These are phyloP conservation scores for Rhingia campestris DNA, from an alignment of 2,888 invertebrate genomes.

Conservation along the genomic window DNA sequence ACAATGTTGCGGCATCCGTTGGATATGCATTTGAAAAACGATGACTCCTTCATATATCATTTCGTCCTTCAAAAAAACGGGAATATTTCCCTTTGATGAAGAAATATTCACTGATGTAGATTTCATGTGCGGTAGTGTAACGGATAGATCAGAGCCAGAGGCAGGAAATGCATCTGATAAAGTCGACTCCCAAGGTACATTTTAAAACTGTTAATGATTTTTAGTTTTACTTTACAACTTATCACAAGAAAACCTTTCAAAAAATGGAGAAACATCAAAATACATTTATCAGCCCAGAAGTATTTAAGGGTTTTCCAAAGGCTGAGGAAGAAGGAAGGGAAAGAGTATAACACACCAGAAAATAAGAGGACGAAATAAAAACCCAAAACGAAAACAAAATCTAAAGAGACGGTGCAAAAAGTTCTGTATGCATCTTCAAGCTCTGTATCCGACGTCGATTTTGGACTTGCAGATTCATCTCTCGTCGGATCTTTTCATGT, in stretches of 20 bases:
- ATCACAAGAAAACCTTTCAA: not conserved
- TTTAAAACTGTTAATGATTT: too few relatives aligned
- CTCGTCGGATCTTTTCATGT: not conserved
- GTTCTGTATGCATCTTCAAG: not conserved
- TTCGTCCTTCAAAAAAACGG: slow-evolving; percentile 31
- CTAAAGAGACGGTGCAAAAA: not conserved
- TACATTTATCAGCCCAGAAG: not conserved
- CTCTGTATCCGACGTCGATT: too few relatives aligned
- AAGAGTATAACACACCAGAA: not conserved
- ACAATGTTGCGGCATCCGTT: slow-evolving; percentile 15
- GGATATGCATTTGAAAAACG: slow-evolving; percentile 31
- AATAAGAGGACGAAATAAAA: not conserved
- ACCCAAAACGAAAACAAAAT: not conserved
- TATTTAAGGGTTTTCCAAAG: not conserved
- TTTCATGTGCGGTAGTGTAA: slow-evolving; percentile 8
- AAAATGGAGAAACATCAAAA: not conserved
- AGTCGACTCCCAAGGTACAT: too few relatives aligned
- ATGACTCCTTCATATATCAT: slow-evolving; percentile 43
- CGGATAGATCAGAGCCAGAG: not conserved
- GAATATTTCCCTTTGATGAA: slow-evolving; percentile 28
- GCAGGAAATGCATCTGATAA: too few relatives aligned
- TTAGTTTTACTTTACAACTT: not conserved
- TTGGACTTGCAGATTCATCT: too few relatives aligned
- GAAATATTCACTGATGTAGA: slow-evolving; percentile 4
- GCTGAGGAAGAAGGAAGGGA: not conserved